Conservation (phyloP, 2,888 invertebrate species). For the Scaptomyza reducta region DNA sequence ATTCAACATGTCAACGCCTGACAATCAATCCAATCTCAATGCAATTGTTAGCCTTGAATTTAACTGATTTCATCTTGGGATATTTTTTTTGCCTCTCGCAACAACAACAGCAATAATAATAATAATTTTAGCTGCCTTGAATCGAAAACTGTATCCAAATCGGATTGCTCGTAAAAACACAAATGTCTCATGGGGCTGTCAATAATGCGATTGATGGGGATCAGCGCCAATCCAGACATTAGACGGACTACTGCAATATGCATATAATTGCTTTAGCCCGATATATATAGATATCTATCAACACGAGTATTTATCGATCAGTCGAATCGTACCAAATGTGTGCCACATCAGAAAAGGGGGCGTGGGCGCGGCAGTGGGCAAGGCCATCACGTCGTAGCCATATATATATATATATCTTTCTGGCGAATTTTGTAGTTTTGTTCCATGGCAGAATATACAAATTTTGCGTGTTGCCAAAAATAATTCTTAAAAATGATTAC, state of each 20-base stretch:
- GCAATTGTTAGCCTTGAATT: constrained; percentile 63
- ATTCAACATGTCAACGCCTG: constrained; percentile 71
- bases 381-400: constrained; percentile 38
- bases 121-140: constrained; percentile 51
- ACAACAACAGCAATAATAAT: constrained; percentile 40
- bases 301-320: constrained; percentile 57
- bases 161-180: constrained; percentile 3
- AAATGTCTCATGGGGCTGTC: constrained; percentile 38
- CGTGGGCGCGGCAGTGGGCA: constrained; percentile 29
- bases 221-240: constrained; percentile 52
- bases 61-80: constrained; percentile 72
- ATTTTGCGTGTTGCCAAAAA: constrained; percentile 54
- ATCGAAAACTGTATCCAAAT: constrained; percentile 40
- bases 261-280: constrained; percentile 60
- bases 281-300: too few species aligned
- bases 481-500: constrained; percentile 53
- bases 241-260: constrained; percentile 33
- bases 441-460: constrained; percentile 19
- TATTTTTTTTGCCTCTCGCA: constrained; percentile 33
- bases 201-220: constrained; percentile 61
- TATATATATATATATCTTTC: constrained; percentile 33
- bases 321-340: constrained; percentile 66
- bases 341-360: constrained; percentile 55
- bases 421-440: constrained; percentile 22
- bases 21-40: constrained; percentile 58